Percentiles rank a stretch among this genome's conserved stretches.
Evolutionary conservation across 2,113 vertebrate species (phyloP).

Genomic region (Microtus oregoni): DNA sequence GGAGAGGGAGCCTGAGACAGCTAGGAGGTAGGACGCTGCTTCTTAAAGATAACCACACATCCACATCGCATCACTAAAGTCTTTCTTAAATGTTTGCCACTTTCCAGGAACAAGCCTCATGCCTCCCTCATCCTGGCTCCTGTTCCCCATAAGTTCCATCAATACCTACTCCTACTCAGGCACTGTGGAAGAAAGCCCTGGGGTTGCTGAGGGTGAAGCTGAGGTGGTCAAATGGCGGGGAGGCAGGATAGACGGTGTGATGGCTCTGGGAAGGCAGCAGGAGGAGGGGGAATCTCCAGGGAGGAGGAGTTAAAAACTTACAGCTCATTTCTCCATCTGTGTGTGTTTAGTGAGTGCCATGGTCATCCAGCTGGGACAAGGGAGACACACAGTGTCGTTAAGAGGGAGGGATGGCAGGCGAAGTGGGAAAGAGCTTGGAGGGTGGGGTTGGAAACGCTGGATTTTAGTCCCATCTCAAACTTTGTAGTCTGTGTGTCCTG

Average conservation of each 20-base stretch:
- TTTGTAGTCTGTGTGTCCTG: neutral
- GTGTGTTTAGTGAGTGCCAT: neutral
- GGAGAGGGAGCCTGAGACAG: neutral
- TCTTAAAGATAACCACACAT: neutral
- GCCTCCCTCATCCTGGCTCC: neutral
- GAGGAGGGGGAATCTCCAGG: neutral
- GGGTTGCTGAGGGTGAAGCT: neutral
- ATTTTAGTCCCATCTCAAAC: neutral
- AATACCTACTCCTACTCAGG: neutral
- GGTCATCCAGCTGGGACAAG: neutral
- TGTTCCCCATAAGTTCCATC: neutral
- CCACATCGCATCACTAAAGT: neutral
- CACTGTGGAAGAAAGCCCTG: neutral
- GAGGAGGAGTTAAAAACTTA: neutral
- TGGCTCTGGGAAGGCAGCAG: neutral
- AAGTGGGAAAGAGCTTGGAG: rapidly evolving
- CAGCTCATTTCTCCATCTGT: neutral
- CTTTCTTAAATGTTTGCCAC: neutral
- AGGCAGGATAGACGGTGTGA: neutral
- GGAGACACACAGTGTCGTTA: neutral
- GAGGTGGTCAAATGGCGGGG: too few species aligned
- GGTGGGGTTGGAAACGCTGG: neutral
- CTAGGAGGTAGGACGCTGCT: neutral
- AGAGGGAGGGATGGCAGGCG: neutral
- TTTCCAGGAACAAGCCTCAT: neutral